phyloP scores from a whole-genome alignment of 2,113 vertebrate genomes.

The Chaetorhynchus papuensis region DNA sequence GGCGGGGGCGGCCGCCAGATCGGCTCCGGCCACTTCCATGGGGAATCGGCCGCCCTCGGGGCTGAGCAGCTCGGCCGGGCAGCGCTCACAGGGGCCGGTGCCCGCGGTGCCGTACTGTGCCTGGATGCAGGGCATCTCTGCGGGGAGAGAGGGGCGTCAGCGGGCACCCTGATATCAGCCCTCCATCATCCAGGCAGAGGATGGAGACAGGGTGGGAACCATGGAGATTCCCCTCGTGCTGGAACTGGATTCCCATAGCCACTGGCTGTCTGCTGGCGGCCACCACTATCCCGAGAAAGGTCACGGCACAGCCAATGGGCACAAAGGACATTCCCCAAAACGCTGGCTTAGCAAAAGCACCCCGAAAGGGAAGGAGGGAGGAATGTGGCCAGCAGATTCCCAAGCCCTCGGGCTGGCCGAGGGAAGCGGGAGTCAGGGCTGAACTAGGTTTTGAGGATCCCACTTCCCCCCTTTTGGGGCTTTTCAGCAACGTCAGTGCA shows the following conservation, averaged over 20 bases:
- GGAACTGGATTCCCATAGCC: not conserved
- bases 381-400: not conserved
- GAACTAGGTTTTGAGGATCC: not conserved
- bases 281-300: not conserved
- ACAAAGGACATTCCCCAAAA: slow-evolving; percentile 48
- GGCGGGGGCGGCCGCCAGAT: slow-evolving; percentile 70
- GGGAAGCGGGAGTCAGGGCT: not conserved
- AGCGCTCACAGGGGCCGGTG: slow-evolving; percentile 75
- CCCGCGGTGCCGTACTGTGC: slow-evolving; percentile 81
- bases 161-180: fast-evolving
- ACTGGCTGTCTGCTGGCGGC: fast-evolving
- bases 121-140: slow-evolving; percentile 96
- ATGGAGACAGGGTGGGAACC: fast-evolving
- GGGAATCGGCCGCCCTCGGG: slow-evolving; percentile 80
- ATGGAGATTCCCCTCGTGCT: fast-evolving
- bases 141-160: not conserved
- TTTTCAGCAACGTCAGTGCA: not conserved
- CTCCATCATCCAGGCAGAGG: fast-evolving
- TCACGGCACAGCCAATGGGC: not conserved
- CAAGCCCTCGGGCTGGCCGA: not conserved
- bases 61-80: slow-evolving; percentile 78
- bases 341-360: slow-evolving; percentile 41
- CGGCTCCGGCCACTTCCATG: slow-evolving; percentile 79
- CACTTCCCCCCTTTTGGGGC: fast-evolving
- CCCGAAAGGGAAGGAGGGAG: slow-evolving; percentile 24